Evolutionary conservation across 2,888 invertebrate genomes (phyloP).

Genomic region (Strigamia crassipes): DNA sequence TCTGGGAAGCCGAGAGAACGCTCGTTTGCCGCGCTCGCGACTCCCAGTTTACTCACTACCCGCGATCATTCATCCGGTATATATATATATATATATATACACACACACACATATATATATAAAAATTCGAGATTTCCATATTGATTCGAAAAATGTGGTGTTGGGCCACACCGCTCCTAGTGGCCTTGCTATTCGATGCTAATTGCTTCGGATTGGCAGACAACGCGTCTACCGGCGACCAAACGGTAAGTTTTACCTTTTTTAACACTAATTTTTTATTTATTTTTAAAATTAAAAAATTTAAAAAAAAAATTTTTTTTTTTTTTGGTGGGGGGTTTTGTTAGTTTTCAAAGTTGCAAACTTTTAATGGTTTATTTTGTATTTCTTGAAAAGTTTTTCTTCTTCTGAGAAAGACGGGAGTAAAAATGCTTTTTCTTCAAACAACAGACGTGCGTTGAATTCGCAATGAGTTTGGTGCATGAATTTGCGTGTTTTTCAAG

Average conservation of each 20-base stretch:
- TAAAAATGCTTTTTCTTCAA: slow-evolving; percentile 28
- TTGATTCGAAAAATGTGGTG: background rate
- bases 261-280: background rate
- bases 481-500: slow-evolving; percentile 34
- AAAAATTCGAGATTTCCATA: too few relatives aligned
- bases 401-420: slow-evolving; percentile 1
- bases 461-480: slow-evolving; percentile 5
- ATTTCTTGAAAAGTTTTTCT: too few relatives aligned
- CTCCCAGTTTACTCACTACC: background rate
- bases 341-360: background rate
- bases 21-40: background rate
- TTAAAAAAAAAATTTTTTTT: too few relatives aligned
- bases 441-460: slow-evolving; percentile 22
- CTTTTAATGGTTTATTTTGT: background rate
- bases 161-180: background rate
- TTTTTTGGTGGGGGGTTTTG: background rate
- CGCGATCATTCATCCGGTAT: background rate
- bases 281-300: background rate
- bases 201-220: slow-evolving; percentile 18
- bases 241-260: background rate
- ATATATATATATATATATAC: too few relatives aligned
- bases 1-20: slow-evolving; percentile 18
- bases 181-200: slow-evolving; percentile 1
- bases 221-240: background rate
- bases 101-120: too few relatives aligned